Base-by-base conservation (phyloP, 2,113 vertebrate species). In the Tinamus guttatus region DNA sequence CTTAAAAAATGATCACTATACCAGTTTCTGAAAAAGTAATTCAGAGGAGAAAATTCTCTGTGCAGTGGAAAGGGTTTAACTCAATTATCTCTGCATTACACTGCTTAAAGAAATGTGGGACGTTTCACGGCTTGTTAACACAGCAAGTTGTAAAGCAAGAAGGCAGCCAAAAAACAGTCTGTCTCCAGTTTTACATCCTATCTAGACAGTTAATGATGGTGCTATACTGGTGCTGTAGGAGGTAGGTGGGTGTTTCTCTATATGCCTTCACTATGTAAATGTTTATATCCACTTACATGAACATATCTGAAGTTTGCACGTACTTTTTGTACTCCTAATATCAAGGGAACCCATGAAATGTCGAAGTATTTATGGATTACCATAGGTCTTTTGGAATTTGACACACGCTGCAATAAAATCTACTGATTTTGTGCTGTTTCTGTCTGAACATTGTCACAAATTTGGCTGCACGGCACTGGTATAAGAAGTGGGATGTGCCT, bases 361-460 rank as follows among this genome's bases (percentile, higher is more conserved):
- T 20, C 19, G 63, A 0, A 0, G 0, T 58, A 13, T 76, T 89
- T 87, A 49, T 69, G 69, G 54, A 62, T 25, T 36, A 36, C 25
- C 47, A 27, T 52, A 36, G 28, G 7, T 78, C 40, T 54, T 92
- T 51, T 51, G 51, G 34, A 45, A 75, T 60, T 75, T 81, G 3
- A n/a, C 73, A 3, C 17, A 15, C 47, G 13, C 45, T 74, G 2
- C 10, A 54, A 41, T 59, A 88, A 70, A 83, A 59, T 14, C 18
- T 36, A 38, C 36, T 36, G 8, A 8, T 74, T 84, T 64, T 43
- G n/a, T n/a, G n/a, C n/a, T n/a, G 5, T 90, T 2, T 67, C 12
- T 68, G 28, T 82, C 43, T 67, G 56, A 80, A 64, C 16, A 25
- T 15, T 88, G 22, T 78, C 73, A 51, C 38, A 83, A 74, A 85